Conservation (phyloP, 2,888 invertebrate genomes). For the Acronicta aceris region DNA sequence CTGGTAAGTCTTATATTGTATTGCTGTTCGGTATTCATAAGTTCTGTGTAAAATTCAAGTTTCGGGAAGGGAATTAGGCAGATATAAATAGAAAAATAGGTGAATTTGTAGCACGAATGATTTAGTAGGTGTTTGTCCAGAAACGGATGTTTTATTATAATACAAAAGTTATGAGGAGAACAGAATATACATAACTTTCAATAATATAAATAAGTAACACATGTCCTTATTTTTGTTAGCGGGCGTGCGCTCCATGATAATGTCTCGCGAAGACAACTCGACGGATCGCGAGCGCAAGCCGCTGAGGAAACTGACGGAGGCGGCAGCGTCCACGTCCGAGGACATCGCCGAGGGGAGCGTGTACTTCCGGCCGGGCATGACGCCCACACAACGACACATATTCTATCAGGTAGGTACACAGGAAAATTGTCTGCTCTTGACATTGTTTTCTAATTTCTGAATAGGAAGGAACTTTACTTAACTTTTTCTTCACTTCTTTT, state of each 20-base stretch:
- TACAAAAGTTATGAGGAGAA: too few relatives aligned
- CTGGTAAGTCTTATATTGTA: slow-evolving; percentile 79
- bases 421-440: slow-evolving; percentile 16
- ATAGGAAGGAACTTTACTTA: neutral
- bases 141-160: too few relatives aligned
- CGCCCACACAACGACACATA: slow-evolving; percentile 96
- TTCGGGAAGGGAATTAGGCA: too few relatives aligned
- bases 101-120: too few relatives aligned
- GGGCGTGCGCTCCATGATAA: slow-evolving; percentile 77
- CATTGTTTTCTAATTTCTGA: slow-evolving; percentile 12
- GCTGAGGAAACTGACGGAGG: slow-evolving; percentile 51
- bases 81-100: too few relatives aligned
- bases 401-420: slow-evolving; percentile 95
- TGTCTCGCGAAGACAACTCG: slow-evolving; percentile 72
- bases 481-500: neutral
- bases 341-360: slow-evolving; percentile 75
- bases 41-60: too few relatives aligned
- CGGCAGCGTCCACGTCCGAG: slow-evolving; percentile 52
- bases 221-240: slow-evolving; percentile 58
- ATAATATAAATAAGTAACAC: neutral
- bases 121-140: too few relatives aligned
- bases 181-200: too few relatives aligned
- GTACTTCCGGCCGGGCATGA: slow-evolving; percentile 90
- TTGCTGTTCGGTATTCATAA: neutral
- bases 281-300: slow-evolving; percentile 68